Base-by-base conservation (phyloP, 2,888 invertebrate genomes). In the Coenonympha arcania region DNA sequence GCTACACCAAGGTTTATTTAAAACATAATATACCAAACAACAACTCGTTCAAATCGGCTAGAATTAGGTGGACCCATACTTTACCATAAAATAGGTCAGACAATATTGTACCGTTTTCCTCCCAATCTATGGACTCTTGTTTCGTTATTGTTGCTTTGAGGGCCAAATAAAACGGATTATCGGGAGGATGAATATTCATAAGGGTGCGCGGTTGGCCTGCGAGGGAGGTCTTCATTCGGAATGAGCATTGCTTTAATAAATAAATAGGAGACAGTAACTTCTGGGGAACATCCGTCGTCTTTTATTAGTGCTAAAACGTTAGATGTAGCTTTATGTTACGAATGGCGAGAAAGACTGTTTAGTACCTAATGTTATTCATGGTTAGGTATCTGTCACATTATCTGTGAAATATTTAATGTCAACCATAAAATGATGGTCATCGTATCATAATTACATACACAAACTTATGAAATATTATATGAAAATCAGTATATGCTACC, bases 171-270 rank as follows among this genome's bases (percentile, higher is more conserved):
- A 48, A 48, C 44, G 40, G 48, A 48, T 48, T 36, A 45, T 52
- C 24, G 36, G n/a, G 16, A 16, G 8, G 6, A 52, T 52, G 52
- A 48, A 52, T 52, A 52, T 52, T 48, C 31, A 52, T 48, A 41
- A 41, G 34, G 34, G n/a, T n/a, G n/a, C 6, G 26, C 33, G 44
- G 44, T 48, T 48, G 19, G 18, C 28, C 41, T 19, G 9, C 28
- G 18, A 30, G 24, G 16, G 19, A 41, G 41, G 28, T 30, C 19
- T 41, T 41, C 28, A 39, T 34, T 44, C 48, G 9, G 33, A 48
- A 40, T 30, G 40, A 36, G 37, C 31, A 19, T 30, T 52, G 44
- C 45, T 44, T 52, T 41, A 41, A 41, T 41, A 41, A 30, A 41
- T 18, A 41, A 28, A 28, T 13, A 6, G 41, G 41, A 30, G 19